Base-by-base conservation (phyloP, 92 coral and sea anemone genomes). In the Phenganax marumi region DNA sequence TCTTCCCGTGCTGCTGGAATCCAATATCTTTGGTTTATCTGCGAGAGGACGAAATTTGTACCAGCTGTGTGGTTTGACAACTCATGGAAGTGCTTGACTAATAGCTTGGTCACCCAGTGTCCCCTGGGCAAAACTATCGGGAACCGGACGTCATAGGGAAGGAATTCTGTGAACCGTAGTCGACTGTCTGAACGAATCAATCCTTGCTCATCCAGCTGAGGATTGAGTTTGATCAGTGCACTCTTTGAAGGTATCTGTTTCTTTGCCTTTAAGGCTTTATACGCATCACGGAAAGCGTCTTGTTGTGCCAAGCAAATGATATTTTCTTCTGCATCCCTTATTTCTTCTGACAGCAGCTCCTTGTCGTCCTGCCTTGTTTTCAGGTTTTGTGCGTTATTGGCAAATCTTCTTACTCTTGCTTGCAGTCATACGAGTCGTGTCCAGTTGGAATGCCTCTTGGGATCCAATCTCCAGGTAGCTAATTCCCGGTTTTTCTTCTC, bases 1-100 rank as follows among this genome's bases (percentile, higher is more conserved):
- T 89, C 87, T 50, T 89, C 91, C 46, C 87, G 46, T 21, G 86
- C 90, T 73, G 84, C 86, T 14, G 82, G 53, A 6, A 89, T 75
- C 88, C 90, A 89, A 24, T 22, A 89, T 57, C 65, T 61, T 43
- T 85, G 69, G 55, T 70, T 70, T 23, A 88, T 25, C 72, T 85
- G 88, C 7, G 86, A 80, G n/a, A n/a, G n/a, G n/a, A n/a, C n/a
- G n/a, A n/a, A n/a, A n/a, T n/a, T n/a, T n/a, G n/a, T n/a, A n/a
- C n/a, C n/a, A n/a, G n/a, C n/a, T n/a, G n/a, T n/a, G n/a, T n/a
- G n/a, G n/a, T n/a, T n/a, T n/a, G n/a, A n/a, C n/a, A 62, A 88
- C 25, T 89, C 89, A 50, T 86, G 89, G 51, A 69, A 82, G 52
- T 84, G 84, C 68, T 86, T 82, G 8, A 87, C 90, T 24, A 87